Evolutionary conservation across 2,888 invertebrate species (phyloP), one percentile per base, ranked within the genome.

Genomic region (Patella caerulea): DNA sequence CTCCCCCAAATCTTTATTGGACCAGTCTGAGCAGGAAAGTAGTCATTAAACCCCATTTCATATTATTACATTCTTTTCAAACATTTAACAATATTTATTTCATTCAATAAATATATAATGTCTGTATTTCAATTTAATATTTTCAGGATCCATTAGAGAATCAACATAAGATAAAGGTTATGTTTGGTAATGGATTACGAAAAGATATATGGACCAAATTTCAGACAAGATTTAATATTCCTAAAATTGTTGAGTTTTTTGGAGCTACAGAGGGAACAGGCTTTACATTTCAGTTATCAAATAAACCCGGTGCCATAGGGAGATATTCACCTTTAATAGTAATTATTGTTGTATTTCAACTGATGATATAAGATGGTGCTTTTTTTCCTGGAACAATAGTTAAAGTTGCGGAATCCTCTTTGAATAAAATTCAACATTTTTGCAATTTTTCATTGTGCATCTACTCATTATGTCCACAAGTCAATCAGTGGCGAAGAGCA

Each of bases 231-330:
- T 98, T 98, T 88, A 95, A 95, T 78, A 96, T 98, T 81, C 93
- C 94, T 29, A 93, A 94, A 82, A 96, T 98, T 9, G 94, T 95
- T 0, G 98, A 98, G 92, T 97, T 98, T 92, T 98, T 98, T 90
- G 98, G 98, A 2, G 97, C 98, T 3, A 98, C 98, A 0, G 98
- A 98, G 93, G 98, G 98, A 85, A 98, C 98, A 89, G 96, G 97
- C 29, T 98, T 97, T 89, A 96, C 98, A 72, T 97, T 96, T 17
- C 98, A 98, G 90, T 94, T 95, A 14, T 96, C 97, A 90, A 97
- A 96, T 87, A 96, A 82, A 71, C 76, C 77, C 5, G 89, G 89
- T 65, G 75, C 86, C 53, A 82, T 85, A 78, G 89, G 89, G 0
- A 78, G 88, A 53, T 72, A 79, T 17, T 88, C 88, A 14, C 88